Percentiles rank a stretch among this genome's conserved stretches.
These are phyloP conservation scores for Aurelia aurita DNA, from an alignment of 30 jellyfish, hydroid and myxozoan genomes.

Conservation along the genomic window DNA sequence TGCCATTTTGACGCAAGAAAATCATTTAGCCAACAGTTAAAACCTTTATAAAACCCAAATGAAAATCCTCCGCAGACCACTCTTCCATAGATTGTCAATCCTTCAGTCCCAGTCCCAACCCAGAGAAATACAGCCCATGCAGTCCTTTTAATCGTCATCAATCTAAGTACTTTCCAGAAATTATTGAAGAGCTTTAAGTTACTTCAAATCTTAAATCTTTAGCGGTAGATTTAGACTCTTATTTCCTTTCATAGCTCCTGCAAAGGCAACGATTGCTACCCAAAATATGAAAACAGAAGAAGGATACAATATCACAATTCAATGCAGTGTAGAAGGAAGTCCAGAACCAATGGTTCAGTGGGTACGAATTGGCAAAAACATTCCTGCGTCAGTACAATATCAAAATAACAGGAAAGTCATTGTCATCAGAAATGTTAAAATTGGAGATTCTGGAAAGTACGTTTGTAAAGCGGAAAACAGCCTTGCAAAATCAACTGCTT, in stretches of 20 bases:
- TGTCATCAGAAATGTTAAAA: neutral
- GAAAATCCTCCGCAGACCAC: no score
- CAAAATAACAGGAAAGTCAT: neutral
- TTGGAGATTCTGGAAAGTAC: neutral
- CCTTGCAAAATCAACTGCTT: neutral
- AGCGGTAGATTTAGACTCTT: no score
- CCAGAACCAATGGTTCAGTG: slow-evolving; percentile 10
- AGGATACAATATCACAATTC: slow-evolving; percentile 9
- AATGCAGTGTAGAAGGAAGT: slow-evolving; percentile 1
- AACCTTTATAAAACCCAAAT: no score
- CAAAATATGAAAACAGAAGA: neutral
- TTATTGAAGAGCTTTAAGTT: no score
- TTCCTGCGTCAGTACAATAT: neutral
- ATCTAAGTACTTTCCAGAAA: no score
- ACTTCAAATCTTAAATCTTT: neutral
- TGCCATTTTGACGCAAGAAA: no score
- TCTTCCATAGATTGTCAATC: no score
- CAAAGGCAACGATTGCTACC: neutral
- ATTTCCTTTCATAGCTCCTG: neutral
- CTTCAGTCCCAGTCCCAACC: no score
- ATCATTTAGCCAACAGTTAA: no score
- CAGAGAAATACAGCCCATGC: no score
- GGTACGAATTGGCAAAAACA: neutral
- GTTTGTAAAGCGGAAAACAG: no score
- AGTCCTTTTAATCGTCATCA: no score